Conservation (phyloP, 2,888 invertebrate genomes). For the Andrena haemorrhoa region DNA sequence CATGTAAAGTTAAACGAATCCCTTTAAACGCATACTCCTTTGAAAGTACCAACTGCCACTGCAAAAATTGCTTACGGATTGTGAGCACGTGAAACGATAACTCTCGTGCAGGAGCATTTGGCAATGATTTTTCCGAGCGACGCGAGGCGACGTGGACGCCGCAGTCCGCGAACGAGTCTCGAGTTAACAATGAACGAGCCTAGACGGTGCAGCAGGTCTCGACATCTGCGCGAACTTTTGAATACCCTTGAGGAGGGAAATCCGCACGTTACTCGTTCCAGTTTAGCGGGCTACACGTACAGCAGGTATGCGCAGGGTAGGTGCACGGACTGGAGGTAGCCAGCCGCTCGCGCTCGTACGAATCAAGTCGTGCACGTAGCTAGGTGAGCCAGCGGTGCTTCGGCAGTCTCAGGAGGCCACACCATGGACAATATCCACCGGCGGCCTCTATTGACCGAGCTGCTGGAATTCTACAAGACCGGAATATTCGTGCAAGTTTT, state of each 20-base stretch:
- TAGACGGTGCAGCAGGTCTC: slow-evolving; percentile 13
- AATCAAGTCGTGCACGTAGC: slow-evolving; percentile 10
- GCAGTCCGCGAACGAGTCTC: slow-evolving; percentile 1
- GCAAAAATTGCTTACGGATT: no score
- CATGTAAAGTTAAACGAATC: no score
- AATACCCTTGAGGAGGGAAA: slow-evolving; percentile 64
- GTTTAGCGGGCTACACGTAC: slow-evolving; percentile 47
- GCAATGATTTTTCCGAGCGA: slow-evolving; percentile 15
- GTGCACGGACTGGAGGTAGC: background rate
- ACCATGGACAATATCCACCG: slow-evolving; percentile 58
- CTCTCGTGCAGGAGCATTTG: slow-evolving; percentile 5
- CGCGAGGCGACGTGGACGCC: background rate
- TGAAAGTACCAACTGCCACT: no score
- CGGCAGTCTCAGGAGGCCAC: slow-evolving; percentile 31
- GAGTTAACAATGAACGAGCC: slow-evolving; percentile 30
- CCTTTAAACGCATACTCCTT: no score
- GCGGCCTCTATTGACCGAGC: slow-evolving; percentile 49
- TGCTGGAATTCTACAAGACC: slow-evolving; percentile 58
- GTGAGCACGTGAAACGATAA: no score
- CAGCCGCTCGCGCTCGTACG: background rate
- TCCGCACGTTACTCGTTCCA: slow-evolving; percentile 59
- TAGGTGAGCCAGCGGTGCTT: slow-evolving; percentile 52
- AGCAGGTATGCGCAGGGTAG: slow-evolving; percentile 20
- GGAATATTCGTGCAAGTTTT: slow-evolving; percentile 64
- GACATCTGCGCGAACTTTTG: slow-evolving; percentile 51